phyloP scores from a whole-genome alignment of 2,113 vertebrate species.

The Argyrosomus japonicus region DNA sequence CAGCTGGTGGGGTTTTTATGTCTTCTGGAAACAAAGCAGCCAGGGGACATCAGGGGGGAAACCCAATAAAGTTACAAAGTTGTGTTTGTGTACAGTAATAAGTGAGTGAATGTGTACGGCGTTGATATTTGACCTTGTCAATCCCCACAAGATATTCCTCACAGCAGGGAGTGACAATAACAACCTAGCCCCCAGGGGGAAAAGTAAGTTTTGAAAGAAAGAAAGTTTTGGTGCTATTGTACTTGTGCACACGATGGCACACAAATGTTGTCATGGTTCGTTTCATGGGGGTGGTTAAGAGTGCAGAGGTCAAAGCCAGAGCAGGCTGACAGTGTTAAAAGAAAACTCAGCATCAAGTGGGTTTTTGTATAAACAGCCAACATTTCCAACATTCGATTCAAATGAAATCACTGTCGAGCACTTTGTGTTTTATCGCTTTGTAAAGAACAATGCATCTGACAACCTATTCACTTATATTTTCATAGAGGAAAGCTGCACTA shows the following conservation, averaged over 20 bases:
- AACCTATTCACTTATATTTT: constrained; percentile 55
- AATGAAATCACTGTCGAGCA: constrained; percentile 41
- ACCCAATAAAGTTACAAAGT: no score
- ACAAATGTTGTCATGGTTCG: not conserved
- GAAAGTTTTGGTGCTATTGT: not conserved
- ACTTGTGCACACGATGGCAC: not conserved
- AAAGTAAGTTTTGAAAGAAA: no score
- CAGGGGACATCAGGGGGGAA: no score
- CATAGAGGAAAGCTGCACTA: constrained; percentile 15
- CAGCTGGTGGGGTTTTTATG: no score
- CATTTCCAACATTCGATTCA: constrained; percentile 14
- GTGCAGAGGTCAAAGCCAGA: not conserved
- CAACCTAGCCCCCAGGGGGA: no score
- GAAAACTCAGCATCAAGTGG: not conserved
- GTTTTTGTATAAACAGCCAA: not conserved
- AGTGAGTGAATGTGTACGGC: no score
- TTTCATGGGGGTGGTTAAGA: not conserved
- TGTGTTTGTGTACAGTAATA: no score
- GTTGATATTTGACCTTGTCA: no score
- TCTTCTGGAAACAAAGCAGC: no score
- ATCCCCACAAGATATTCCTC: no score
- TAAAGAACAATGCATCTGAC: constrained; percentile 53
- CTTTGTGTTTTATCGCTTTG: constrained; percentile 50
- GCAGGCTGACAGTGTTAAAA: not conserved
- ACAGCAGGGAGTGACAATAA: no score